Percentiles rank a stretch among this genome's conserved stretches.
Conservation (phyloP, 2,113 vertebrate genomes). For the Lophochroa leadbeateri region DNA sequence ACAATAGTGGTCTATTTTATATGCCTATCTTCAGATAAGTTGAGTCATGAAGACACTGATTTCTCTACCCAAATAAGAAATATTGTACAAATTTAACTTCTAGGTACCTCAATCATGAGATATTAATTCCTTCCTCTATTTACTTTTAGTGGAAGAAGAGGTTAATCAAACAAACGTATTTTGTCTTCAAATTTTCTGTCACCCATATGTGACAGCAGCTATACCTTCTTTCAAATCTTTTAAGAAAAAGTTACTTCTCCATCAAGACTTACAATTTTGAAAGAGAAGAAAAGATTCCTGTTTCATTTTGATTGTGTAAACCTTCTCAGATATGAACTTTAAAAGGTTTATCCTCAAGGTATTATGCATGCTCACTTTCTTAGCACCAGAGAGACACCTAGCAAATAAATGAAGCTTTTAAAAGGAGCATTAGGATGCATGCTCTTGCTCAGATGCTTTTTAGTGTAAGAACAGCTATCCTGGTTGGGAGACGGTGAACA, state of each 20-base stretch:
- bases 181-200: background rate
- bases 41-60: background rate
- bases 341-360: background rate
- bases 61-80: background rate
- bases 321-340: background rate
- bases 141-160: background rate
- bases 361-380: background rate
- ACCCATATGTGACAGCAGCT: background rate
- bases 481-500: background rate
- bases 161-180: background rate
- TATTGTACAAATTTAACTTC: background rate
- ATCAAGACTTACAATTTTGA: background rate
- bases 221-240: background rate
- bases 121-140: background rate
- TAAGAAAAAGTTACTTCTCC: background rate
- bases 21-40: background rate
- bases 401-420: background rate
- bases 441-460: background rate
- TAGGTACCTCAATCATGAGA: background rate
- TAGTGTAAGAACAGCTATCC: background rate
- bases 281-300: background rate
- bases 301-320: background rate
- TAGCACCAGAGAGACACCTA: background rate
- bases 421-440: background rate
- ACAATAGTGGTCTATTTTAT: background rate